These are phyloP conservation scores for mouse (Mus musculus) DNA, from an alignment of 2,113 vertebrate species.

Conservation along the genomic window DNA sequence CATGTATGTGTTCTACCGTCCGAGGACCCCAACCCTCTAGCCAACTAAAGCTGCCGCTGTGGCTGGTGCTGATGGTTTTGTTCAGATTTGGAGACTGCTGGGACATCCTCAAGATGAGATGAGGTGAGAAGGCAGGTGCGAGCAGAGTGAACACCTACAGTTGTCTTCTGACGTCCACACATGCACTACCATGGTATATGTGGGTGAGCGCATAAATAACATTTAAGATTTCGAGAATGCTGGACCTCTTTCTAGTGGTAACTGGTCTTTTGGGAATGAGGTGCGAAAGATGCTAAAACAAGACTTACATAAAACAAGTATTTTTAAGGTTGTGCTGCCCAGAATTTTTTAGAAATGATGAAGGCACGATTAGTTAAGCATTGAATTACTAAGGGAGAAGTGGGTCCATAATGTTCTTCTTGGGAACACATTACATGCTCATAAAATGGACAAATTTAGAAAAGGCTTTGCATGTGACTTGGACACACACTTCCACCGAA, in stretches of 20 bases:
- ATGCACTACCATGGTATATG: neutral
- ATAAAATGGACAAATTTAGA: conserved; percentile 65
- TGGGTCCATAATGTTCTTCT: conserved; percentile 44
- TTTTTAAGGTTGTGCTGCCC: conserved; percentile 46
- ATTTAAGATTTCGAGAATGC: neutral
- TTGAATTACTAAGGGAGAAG: conserved; percentile 48
- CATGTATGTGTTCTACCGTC: conserved; percentile 50
- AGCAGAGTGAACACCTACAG: neutral
- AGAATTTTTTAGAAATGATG: neutral
- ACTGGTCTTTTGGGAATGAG: neutral
- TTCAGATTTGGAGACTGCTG: neutral
- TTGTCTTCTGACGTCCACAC: neutral
- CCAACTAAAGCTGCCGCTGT: neutral
- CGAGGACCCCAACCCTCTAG: neutral
- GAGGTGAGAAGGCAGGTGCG: neutral
- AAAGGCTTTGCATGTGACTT: conserved; percentile 45
- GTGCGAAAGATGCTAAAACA: conserved; percentile 11
- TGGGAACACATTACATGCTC: conserved; percentile 28
- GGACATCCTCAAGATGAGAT: no score
- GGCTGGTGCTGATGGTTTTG: neutral
- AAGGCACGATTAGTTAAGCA: conserved; percentile 16
- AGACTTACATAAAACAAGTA: conserved; percentile 49
- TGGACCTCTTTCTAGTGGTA: neutral
- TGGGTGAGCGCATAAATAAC: neutral
- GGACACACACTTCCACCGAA: neutral